Evolutionary conservation across 2,113 vertebrate species (phyloP).

Genomic region (Paralichthys olivaceus): DNA sequence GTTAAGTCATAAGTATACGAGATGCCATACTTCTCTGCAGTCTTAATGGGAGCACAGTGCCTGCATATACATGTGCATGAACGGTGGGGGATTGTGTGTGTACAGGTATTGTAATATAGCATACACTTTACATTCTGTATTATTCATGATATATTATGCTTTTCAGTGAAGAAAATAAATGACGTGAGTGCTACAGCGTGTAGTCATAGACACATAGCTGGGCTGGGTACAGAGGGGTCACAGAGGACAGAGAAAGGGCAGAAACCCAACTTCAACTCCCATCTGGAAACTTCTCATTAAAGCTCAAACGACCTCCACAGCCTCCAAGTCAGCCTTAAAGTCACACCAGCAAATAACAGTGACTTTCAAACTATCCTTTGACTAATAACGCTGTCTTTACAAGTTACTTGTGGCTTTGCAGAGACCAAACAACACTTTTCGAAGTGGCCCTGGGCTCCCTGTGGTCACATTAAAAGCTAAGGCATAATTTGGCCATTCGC

Average conservation of each 20-base stretch:
- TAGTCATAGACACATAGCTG: conserved; percentile 11
- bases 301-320: conserved; percentile 49
- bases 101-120: conserved; percentile 8
- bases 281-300: conserved; percentile 73
- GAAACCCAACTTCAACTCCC: conserved; percentile 57
- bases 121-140: conserved; percentile 2
- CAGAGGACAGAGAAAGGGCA: conserved; percentile 51
- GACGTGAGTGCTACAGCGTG: background rate
- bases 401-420: conserved; percentile 66
- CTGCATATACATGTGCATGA: background rate
- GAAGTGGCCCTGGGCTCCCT: conserved; percentile 64
- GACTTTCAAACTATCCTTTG: conserved; percentile 72
- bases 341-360: conserved; percentile 67
- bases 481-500: conserved; percentile 75
- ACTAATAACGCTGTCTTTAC: conserved; percentile 68
- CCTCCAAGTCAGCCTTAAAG: conserved; percentile 55
- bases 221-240: conserved; percentile 39
- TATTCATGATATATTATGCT: conserved; percentile 9
- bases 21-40: background rate
- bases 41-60: background rate
- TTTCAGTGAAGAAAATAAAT: conserved; percentile 11
- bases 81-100: background rate
- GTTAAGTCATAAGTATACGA: conserved; percentile 1
- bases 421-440: conserved; percentile 64
- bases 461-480: conserved; percentile 71